Evolutionary conservation across 2,888 invertebrate species (phyloP).

Genomic region (Plagiodera versicolora): DNA sequence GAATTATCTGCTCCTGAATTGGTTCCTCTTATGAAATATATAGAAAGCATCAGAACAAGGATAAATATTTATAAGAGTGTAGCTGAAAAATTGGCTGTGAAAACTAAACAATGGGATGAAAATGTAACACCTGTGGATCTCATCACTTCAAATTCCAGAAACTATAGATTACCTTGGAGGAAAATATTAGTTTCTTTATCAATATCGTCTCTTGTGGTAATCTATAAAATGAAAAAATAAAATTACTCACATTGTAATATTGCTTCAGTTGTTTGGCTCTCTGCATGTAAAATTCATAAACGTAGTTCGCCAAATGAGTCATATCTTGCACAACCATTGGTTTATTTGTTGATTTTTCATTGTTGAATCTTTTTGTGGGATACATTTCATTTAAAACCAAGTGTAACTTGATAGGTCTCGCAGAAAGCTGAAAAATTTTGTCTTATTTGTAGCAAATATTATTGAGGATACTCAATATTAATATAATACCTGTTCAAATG

Average conservation of each 20-base stretch:
- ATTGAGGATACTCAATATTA: not conserved
- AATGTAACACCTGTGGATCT: slow-evolving; percentile 58
- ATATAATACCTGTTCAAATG: slow-evolving; percentile 77
- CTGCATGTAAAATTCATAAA: slow-evolving; percentile 87
- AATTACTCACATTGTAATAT: slow-evolving; percentile 51
- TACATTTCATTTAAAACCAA: slow-evolving; percentile 79
- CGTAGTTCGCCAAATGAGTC: slow-evolving; percentile 94
- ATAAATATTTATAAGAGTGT: slow-evolving; percentile 21
- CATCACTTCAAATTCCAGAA: slow-evolving; percentile 47
- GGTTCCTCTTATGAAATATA: slow-evolving; percentile 19
- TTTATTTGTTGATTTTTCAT: slow-evolving; percentile 52
- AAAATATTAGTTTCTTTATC: slow-evolving; percentile 32
- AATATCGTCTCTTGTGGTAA: slow-evolving; percentile 21
- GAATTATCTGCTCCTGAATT: slow-evolving; percentile 25
- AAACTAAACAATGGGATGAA: slow-evolving; percentile 55
- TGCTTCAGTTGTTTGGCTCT: slow-evolving; percentile 68
- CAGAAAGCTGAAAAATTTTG: slow-evolving; percentile 66
- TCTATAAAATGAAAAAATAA: slow-evolving; percentile 13
- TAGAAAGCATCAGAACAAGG: slow-evolving; percentile 24
- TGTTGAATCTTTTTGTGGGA: slow-evolving; percentile 67
- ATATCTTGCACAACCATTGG: slow-evolving; percentile 77
- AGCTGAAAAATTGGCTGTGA: slow-evolving; percentile 22
- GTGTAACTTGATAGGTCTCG: slow-evolving; percentile 78
- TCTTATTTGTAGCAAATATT: no score
- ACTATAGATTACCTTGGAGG: slow-evolving; percentile 34